Base-by-base conservation (phyloP, 2,888 invertebrate species). In the Pterostichus niger region DNA sequence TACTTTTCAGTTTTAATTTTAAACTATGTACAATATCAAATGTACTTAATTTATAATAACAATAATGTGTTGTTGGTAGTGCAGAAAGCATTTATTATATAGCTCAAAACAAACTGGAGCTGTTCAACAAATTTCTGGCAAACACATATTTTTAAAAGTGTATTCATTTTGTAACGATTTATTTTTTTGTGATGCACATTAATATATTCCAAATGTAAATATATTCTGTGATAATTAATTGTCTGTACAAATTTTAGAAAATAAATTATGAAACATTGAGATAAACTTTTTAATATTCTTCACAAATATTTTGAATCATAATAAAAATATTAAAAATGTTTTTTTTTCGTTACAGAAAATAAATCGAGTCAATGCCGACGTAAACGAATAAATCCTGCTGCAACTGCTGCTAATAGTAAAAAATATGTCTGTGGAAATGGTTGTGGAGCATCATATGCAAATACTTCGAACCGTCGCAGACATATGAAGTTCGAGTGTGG, bases 401-500 rank as follows among this genome's bases (percentile, higher is more conserved):
- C 9, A 49, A n/a, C n/a, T n/a, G 49, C 40, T 6, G 40, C 24
- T 1, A 24, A 24, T 24, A 24, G 76, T 11, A 33, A 52, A 17
- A 46, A 10, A 44, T 71, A 44, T 17, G n/a, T n/a, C 15, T 71
- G 68, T 15, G 6, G 13, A 17, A 71, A 71, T 17, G 75, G 54
- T 5, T 75, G 75, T 35, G 54, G 75, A 11, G 54, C 75, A 5
- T 49, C 11, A 5, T 75, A 75, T 52, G 64, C 35, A 35, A 64
- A 73, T 17, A 61, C 49, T 44, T 79, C 71, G 10, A 86, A 86
- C 0, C 49, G 88, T 71, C 35, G 84, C 10, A 85, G 85, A 10
- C 88, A 88, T 82, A 82, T 86, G 17, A 85, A 85, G 17, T 86
- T 85, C 13, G 87, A 87, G 71, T 89, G 89, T 82, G 88, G 88